Evolutionary conservation across 2,888 invertebrate genomes (phyloP), one percentile per base, ranked within the genome.

Genomic region (Scaptodrosophila latifasciaeformis): DNA sequence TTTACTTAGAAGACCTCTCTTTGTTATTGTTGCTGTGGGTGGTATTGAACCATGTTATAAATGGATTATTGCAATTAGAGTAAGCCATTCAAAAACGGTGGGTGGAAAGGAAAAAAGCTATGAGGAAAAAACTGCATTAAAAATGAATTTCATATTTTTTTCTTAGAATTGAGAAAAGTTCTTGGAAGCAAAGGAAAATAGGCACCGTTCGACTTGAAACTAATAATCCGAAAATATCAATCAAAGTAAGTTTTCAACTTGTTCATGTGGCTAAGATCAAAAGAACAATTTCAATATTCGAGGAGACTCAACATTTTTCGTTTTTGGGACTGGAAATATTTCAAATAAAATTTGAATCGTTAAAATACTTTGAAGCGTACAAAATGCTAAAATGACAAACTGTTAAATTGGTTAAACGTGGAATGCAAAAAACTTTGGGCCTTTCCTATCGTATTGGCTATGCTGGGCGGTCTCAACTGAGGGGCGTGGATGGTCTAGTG

Each of bases 61-160:
- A 85, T 85, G 85, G 85, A 85, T 85, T 85, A 85, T 81, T 83
- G 83, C 85, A 85, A 85, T 85, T 85, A 85, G 82, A 82, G 78
- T 64, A 34, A 48, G 49, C 44, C 39, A 46, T 43, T n/a, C n/a
- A n/a, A n/a, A n/a, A n/a, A n/a, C n/a, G n/a, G n/a, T 37, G 37
- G 24, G 4, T 17, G 37, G 37, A 37, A 35, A n/a, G 12, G n/a
- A n/a, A n/a, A n/a, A n/a, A n/a, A n/a, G n/a, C n/a, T n/a, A n/a
- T n/a, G n/a, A n/a, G n/a, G n/a, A n/a, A n/a, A n/a, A n/a, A n/a
- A n/a, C n/a, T 37, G 13, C 37, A 37, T 40, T 21, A 40, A 40
- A 40, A 40, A 24, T 37, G 37, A 37, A 13, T 37, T 18, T 37
- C 37, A 9, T 34, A 13, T 34, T 34, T 10, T 2, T 39, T 17